Conservation (phyloP, 2,113 vertebrate species). For the Nesogale talazaci region DNA sequence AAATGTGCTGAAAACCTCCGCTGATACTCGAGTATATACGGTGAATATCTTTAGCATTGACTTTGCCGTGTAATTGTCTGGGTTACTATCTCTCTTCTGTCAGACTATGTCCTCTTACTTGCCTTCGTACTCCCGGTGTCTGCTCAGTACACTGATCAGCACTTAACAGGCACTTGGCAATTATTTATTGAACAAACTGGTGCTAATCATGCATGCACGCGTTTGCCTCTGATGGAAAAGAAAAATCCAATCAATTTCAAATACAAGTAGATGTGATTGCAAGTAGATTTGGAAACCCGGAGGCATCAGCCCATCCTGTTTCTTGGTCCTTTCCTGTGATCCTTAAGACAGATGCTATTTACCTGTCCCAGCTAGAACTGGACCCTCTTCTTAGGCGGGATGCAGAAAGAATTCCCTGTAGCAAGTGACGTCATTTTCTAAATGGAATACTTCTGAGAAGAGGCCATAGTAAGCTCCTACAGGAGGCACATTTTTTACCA, state of each 20-base stretch:
- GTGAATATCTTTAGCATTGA: background rate
- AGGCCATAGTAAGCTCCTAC: background rate
- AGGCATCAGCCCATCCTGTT: background rate
- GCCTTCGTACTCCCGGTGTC: background rate
- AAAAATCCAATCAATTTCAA: constrained; percentile 46
- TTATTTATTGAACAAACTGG: constrained; percentile 8
- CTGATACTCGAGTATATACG: too few relatives aligned
- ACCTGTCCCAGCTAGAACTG: background rate
- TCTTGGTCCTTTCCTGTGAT: background rate
- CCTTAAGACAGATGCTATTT: background rate
- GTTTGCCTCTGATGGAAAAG: constrained; percentile 24
- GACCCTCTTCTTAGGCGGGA: background rate
- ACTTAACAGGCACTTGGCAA: background rate
- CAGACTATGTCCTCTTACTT: background rate
- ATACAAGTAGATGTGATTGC: constrained; percentile 36
- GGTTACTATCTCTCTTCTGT: background rate
- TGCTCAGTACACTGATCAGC: background rate
- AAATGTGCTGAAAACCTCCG: too few relatives aligned
- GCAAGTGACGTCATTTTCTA: constrained; percentile 5
- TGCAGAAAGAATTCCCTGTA: constrained; percentile 9
- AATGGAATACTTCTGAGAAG: constrained; percentile 12
- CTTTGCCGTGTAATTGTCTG: background rate
- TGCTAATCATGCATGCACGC: background rate
- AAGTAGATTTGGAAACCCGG: constrained; percentile 22
- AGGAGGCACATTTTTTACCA: background rate